Evolutionary conservation across 2,888 invertebrate species (phyloP).

Genomic region (Myopa tessellatipennis): DNA sequence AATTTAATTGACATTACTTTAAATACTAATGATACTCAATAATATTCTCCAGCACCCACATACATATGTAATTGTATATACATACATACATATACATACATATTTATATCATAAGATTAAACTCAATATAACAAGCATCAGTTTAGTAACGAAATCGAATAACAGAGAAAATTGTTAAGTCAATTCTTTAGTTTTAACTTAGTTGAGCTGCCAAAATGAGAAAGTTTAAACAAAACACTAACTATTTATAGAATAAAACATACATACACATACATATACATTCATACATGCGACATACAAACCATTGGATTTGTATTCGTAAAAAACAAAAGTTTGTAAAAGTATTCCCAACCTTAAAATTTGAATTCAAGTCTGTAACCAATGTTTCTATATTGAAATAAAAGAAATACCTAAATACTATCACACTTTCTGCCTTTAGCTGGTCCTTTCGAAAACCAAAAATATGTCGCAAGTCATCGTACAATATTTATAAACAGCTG

Average conservation of each 20-base stretch:
- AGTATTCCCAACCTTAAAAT: too few species aligned
- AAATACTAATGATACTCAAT: slow-evolving; percentile 1
- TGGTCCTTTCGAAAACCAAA: too few species aligned
- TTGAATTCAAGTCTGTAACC: too few species aligned
- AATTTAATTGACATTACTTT: slow-evolving; percentile 2
- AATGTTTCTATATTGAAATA: background rate
- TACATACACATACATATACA: background rate
- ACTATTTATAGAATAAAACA: background rate
- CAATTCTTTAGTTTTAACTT: slow-evolving; percentile 20
- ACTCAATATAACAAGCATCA: background rate
- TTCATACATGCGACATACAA: background rate
- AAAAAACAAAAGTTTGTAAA: too few species aligned
- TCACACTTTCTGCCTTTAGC: background rate
- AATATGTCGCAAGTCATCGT: background rate
- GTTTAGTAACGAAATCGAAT: background rate
- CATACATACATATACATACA: slow-evolving; percentile 12
- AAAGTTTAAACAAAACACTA: background rate
- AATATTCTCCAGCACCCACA: slow-evolving; percentile 10
- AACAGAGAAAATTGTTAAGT: slow-evolving; percentile 4
- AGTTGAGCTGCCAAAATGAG: slow-evolving; percentile 32
- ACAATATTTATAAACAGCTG: slow-evolving; percentile 9
- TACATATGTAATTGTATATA: slow-evolving; percentile 24
- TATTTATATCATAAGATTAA: slow-evolving; percentile 13
- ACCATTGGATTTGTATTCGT: too few species aligned
- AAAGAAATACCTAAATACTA: background rate